Percentiles rank a stretch among this genome's conserved stretches.
These are phyloP conservation scores for Malacosoma neustria DNA, from an alignment of 2,888 invertebrate species.

Conservation along the genomic window DNA sequence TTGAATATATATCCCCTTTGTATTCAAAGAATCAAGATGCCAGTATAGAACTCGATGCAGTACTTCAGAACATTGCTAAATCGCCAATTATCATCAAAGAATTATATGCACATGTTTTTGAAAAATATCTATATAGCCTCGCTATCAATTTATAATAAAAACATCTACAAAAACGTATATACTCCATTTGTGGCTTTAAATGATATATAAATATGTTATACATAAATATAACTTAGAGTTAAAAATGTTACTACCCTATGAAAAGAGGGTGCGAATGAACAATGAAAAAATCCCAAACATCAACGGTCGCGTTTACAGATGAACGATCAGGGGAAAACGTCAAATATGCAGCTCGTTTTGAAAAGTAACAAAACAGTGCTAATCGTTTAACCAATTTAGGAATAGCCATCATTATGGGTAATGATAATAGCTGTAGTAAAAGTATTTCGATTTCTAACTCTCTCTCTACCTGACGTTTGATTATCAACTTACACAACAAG, in stretches of 20 bases:
- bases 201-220: no score
- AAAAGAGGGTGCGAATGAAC: slow-evolving; percentile 56
- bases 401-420: slow-evolving; percentile 27
- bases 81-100: no score
- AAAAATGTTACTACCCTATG: no score
- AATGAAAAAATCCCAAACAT: slow-evolving; percentile 51
- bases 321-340: slow-evolving; percentile 9
- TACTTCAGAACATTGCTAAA: no score
- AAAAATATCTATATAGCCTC: no score
- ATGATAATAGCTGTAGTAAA: slow-evolving; percentile 46
- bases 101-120: no score
- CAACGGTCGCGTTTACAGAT: slow-evolving; percentile 34
- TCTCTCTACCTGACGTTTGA: slow-evolving; percentile 60
- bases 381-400: slow-evolving; percentile 21
- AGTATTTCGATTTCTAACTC: slow-evolving; percentile 65
- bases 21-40: slow-evolving; percentile 8
- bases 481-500: slow-evolving; percentile 70
- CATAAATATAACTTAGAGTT: no score
- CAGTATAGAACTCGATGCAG: no score
- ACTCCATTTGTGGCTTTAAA: no score
- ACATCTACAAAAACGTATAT: no score
- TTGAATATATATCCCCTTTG: slow-evolving; percentile 12
- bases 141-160: no score
- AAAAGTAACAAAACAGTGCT: slow-evolving; percentile 15
- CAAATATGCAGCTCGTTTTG: slow-evolving; percentile 2